phyloP scores from a whole-genome alignment of 2,113 vertebrate genomes.

The Felis chaus region DNA sequence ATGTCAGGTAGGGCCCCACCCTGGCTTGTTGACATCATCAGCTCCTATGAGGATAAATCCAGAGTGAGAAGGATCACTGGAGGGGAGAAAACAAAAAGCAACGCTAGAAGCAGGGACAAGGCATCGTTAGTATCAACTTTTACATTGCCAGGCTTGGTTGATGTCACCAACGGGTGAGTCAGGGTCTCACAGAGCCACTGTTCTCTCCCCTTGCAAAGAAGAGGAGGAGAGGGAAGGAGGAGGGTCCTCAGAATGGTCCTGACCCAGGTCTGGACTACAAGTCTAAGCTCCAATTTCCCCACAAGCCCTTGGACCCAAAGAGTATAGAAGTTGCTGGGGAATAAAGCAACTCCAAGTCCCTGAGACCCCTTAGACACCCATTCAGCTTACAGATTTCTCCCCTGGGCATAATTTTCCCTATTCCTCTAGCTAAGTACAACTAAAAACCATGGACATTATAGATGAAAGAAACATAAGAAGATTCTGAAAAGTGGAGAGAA shows the following conservation, averaged over 20 bases:
- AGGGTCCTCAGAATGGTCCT: background rate
- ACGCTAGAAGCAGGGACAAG: background rate
- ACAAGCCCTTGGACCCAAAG: background rate
- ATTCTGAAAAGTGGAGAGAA: background rate
- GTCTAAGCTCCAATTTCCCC: background rate
- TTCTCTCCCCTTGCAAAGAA: background rate
- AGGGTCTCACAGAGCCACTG: background rate
- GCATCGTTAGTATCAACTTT: background rate
- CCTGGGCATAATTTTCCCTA: background rate
- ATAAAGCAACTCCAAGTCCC: background rate
- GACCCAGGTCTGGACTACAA: background rate
- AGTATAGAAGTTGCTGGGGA: background rate
- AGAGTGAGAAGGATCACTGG: background rate
- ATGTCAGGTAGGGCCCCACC: background rate
- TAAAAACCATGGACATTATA: background rate
- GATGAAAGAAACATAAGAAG: background rate
- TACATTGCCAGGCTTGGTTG: rapidly evolving
- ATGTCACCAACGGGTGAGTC: background rate
- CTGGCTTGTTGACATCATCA: background rate
- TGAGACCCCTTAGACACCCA: background rate
- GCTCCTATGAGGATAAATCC: background rate
- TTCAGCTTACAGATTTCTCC: background rate
- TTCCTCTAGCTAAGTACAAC: background rate
- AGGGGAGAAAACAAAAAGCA: background rate
- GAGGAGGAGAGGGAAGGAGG: background rate